A percentile compares a stretch with the other conserved stretches of the same genome.
Conservation (phyloP, 1,140 invertebrate species). For the Scaptodrosophila lebanonensis region DNA sequence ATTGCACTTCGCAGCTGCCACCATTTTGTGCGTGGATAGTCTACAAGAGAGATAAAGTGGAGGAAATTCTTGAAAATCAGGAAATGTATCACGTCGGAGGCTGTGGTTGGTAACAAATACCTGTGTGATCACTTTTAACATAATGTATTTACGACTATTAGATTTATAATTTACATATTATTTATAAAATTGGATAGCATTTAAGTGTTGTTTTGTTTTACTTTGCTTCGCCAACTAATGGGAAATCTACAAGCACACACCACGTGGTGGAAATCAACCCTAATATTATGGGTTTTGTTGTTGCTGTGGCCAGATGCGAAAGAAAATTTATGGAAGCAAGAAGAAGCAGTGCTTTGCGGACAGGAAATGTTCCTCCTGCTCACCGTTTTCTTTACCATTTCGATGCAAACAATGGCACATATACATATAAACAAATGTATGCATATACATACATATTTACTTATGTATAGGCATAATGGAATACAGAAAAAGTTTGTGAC, state of each 20-base stretch:
- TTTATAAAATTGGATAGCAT: background rate
- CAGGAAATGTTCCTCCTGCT: background rate
- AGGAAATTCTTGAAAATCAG: background rate
- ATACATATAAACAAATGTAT: constrained; percentile 2
- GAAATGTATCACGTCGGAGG: too few species aligned
- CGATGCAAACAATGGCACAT: constrained; percentile 1
- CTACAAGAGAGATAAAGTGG: constrained; percentile 24
- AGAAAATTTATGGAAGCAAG: constrained; percentile 23
- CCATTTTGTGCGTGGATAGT: constrained; percentile 71
- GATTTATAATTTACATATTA: background rate
- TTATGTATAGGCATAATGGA: constrained; percentile 1
- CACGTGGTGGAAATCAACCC: constrained; percentile 73
- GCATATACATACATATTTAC: constrained; percentile 17
- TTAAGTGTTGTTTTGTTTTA: too few species aligned
- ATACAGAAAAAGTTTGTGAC: constrained; percentile 1
- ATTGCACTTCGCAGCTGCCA: constrained; percentile 58
- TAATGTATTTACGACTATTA: too few species aligned
- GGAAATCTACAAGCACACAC: constrained; percentile 30
- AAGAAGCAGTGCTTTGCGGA: background rate
- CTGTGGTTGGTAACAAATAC: background rate
- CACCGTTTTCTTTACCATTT: background rate
- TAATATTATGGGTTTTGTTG: constrained; percentile 47
- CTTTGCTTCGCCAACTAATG: too few species aligned
- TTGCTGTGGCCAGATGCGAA: constrained; percentile 14
- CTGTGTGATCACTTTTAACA: constrained; percentile 15